Evolutionary conservation across 2,888 invertebrate species (phyloP).

Genomic region (Dasysyrphus tricinctus): DNA sequence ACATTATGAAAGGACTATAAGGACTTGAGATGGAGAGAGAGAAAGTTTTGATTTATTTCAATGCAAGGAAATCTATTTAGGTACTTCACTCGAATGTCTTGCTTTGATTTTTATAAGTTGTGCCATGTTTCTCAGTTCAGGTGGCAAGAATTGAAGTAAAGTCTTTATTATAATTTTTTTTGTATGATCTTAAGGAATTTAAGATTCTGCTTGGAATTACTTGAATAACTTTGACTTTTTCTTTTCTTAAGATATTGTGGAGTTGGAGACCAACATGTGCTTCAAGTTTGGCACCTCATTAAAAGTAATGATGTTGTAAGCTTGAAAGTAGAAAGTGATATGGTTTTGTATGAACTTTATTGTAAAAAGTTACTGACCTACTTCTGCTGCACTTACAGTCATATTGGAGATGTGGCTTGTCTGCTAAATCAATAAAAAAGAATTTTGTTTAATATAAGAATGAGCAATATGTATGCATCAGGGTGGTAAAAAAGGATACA

Average conservation of each 20-base stretch:
- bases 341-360: no score
- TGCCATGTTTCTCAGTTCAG: neutral
- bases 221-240: neutral
- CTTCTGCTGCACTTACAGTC: no score
- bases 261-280: neutral
- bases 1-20: neutral
- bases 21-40: neutral
- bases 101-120: constrained; percentile 19
- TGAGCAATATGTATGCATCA: no score
- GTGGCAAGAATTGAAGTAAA: neutral
- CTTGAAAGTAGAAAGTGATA: neutral
- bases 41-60: constrained; percentile 12
- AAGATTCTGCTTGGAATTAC: neutral
- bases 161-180: no score
- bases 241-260: neutral
- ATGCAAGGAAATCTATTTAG: neutral
- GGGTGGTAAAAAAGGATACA: no score
- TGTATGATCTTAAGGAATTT: neutral
- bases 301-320: neutral
- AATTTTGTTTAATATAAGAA: no score
- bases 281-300: neutral
- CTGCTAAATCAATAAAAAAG: no score
- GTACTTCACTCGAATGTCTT: constrained; percentile 5
- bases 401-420: no score
- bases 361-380: no score